Base-by-base conservation (phyloP, 1,140 invertebrate genomes). In the Euura saliciscinereae region DNA sequence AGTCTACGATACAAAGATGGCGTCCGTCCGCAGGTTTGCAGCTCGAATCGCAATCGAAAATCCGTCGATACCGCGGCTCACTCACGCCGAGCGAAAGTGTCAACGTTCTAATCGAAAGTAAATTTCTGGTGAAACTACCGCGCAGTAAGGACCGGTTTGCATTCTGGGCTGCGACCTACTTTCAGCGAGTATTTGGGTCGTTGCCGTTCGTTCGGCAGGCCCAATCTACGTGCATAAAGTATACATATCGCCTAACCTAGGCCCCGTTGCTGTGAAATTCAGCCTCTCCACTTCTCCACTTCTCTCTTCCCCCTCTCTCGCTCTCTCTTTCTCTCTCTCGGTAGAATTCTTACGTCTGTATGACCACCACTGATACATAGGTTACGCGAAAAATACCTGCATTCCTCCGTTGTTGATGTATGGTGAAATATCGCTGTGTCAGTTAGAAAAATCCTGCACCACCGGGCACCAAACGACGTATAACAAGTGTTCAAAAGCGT, bases 21-120 rank as follows among this genome's bases (percentile, higher is more conserved):
- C 28, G 28, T 28, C 28, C 28, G 28, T 28, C 28, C 28, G 28
- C 28, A 28, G 28, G 28, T 28, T 28, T 28, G 28, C 28, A 28
- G 28, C 28, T 28, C 28, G 28, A 28, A 28, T 28, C 28, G 28
- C 28, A 28, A 28, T 28, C 28, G 28, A 28, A 28, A 28, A 11
- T 59, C 8, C 51, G 6, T 6, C 8, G 3, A 59, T 59, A 59
- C 6, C 51, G 51, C 28, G 28, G 28, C 28, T 28, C 28, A 28
- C 28, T 28, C 28, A 28, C 28, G 28, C 28, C 13, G 51, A 59
- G 51, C 51, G 51, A 59, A 59, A 59, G 51, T 59, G 51, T 59
- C 51, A 11, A 59, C 51, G 13, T 59, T 59, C 51, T 59, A 59
- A 59, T 59, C 51, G 51, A 59, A 59, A 59, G 51, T 59, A 59